These are phyloP conservation scores for Pseudobourletiella spinata DNA, from an alignment of 1,140 invertebrate species.

Conservation along the genomic window DNA sequence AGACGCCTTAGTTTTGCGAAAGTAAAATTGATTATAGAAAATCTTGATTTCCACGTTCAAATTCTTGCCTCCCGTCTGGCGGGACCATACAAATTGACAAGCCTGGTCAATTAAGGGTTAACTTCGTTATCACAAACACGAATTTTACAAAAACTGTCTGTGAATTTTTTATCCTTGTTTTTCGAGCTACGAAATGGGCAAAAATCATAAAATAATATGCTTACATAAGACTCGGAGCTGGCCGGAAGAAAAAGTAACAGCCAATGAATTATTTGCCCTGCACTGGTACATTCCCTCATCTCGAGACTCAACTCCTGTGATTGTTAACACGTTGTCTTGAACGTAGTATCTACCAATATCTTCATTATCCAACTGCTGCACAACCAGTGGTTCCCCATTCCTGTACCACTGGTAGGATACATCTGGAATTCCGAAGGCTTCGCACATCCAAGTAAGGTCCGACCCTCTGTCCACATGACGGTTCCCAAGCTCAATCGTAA, in stretches of 20 bases:
- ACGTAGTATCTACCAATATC: slow-evolving; percentile 67
- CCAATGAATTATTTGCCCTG: slow-evolving; percentile 77
- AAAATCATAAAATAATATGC: too few relatives aligned
- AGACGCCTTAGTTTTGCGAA: too few relatives aligned
- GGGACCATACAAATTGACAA: too few relatives aligned
- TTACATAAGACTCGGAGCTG: slow-evolving; percentile 74
- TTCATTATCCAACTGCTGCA: slow-evolving; percentile 53
- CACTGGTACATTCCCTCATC: slow-evolving; percentile 97
- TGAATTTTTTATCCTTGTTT: too few relatives aligned
- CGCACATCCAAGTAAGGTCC: slow-evolving; percentile 84
- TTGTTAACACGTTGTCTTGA: slow-evolving; percentile 78
- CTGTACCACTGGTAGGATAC: slow-evolving; percentile 87
- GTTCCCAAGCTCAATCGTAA: slow-evolving; percentile 79
- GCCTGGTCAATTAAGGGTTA: too few relatives aligned
- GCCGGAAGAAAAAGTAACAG: slow-evolving; percentile 74
- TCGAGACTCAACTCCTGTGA: slow-evolving; percentile 62
- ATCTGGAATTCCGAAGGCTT: slow-evolving; percentile 90
- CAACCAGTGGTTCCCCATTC: slow-evolving; percentile 63
- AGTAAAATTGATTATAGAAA: too few relatives aligned
- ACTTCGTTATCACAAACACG: too few relatives aligned
- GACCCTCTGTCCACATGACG: slow-evolving; percentile 75
- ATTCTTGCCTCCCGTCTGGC: too few relatives aligned
- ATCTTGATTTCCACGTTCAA: too few relatives aligned
- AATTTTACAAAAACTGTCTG: too few relatives aligned
- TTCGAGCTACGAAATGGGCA: too few relatives aligned